A percentile compares a stretch with the other conserved stretches of the same genome.
phyloP scores from a whole-genome alignment of 92 coral and sea anemone species.

The Isaurus tuberculatus region DNA sequence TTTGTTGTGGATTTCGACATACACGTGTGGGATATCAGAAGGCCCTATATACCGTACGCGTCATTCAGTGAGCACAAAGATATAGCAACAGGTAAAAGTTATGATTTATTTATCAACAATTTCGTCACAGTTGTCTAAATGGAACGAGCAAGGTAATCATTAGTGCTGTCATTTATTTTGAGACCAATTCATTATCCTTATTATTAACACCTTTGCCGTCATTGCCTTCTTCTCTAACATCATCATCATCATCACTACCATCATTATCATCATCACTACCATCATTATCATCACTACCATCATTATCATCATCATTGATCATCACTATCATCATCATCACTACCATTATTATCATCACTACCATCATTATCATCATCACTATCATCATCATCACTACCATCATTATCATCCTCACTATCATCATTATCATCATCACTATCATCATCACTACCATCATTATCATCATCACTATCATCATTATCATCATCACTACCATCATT shows the following conservation, averaged over 20 bases:
- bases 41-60: conserved; percentile 96
- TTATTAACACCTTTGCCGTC: not conserved
- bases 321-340: not conserved
- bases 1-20: conserved; percentile 91
- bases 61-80: conserved; percentile 93
- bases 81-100: conserved; percentile 78
- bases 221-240: not conserved
- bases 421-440: too few species aligned
- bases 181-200: not conserved
- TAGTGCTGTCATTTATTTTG: not conserved
- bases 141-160: not conserved
- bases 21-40: conserved; percentile 97
- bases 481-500: too few species aligned
- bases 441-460: too few species aligned
- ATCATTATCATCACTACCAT: not conserved
- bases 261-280: not conserved
- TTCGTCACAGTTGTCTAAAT: not conserved
- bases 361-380: not conserved
- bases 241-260: not conserved
- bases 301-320: not conserved
- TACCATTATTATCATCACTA: not conserved
- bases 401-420: not conserved
- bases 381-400: not conserved
- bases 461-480: too few species aligned
- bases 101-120: not conserved